Conservation (phyloP, 2,113 vertebrate genomes). For the Hemiprocne comata region DNA sequence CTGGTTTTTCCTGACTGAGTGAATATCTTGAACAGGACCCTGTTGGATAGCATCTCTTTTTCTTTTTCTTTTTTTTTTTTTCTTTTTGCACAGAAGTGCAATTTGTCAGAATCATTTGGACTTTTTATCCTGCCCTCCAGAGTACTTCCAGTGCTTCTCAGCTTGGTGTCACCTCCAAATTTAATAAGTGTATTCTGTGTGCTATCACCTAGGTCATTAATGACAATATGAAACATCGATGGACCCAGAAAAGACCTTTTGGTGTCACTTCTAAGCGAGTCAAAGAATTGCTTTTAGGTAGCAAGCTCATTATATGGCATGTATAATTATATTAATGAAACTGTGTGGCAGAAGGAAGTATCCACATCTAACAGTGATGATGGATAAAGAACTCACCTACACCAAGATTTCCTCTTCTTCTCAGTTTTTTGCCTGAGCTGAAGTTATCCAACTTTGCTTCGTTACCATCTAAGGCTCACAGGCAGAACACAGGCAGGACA, state of each 20-base stretch:
- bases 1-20: background rate
- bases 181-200: background rate
- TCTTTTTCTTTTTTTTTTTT: no score
- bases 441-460: background rate
- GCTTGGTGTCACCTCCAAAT: constrained; percentile 28
- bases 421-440: background rate
- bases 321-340: constrained; percentile 23
- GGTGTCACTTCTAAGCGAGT: background rate
- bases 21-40: background rate
- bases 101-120: background rate
- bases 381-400: background rate
- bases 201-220: constrained; percentile 14
- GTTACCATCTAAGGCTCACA: background rate
- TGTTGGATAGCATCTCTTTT: background rate
- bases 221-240: constrained; percentile 31
- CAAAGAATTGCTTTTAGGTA: background rate
- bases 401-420: background rate
- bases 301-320: background rate
- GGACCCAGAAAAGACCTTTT: background rate
- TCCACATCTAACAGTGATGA: background rate
- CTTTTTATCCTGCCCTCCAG: background rate
- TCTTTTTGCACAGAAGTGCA: background rate
- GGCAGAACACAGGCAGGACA: background rate
- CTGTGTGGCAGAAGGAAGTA: background rate
- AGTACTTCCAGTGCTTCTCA: background rate